A percentile compares a stretch with the other conserved stretches of the same genome.
Conservation (phyloP, 2,888 invertebrate genomes). For the Polydrusus cervinus region DNA sequence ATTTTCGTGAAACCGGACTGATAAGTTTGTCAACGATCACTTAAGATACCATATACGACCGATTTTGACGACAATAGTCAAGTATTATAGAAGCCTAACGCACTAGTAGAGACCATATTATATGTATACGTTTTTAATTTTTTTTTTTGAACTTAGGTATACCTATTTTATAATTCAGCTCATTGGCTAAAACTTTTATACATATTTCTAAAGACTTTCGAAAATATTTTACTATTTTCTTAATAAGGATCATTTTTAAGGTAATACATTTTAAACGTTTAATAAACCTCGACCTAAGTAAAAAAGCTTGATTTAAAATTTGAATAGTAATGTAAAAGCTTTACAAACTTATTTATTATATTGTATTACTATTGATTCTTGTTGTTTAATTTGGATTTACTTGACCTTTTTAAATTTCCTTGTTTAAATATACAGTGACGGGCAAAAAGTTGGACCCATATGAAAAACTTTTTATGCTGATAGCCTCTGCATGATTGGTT, state of each 20-base stretch:
- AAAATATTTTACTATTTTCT: constrained; percentile 8
- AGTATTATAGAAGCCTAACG: too few species aligned
- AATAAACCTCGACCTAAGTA: neutral
- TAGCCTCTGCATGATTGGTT: too few species aligned
- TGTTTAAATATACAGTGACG: too few species aligned
- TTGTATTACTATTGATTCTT: neutral
- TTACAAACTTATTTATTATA: constrained; percentile 18
- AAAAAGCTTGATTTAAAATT: neutral
- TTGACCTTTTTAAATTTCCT: neutral
- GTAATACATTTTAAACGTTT: neutral
- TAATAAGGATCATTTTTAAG: constrained; percentile 4
- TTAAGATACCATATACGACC: too few species aligned
- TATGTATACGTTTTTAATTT: neutral
- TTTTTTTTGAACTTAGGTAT: neutral
- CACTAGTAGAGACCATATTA: too few species aligned
- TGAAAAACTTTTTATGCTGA: too few species aligned
- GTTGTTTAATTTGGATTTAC: neutral
- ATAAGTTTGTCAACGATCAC: too few species aligned
- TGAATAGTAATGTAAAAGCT: constrained; percentile 6
- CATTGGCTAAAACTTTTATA: neutral
- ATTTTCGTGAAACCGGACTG: too few species aligned
- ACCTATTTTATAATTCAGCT: constrained; percentile 2
- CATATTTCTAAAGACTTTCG: neutral
- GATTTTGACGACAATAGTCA: too few species aligned
- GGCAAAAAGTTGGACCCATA: too few species aligned